Evolutionary conservation across 2,888 invertebrate genomes (phyloP).

Genomic region (Pseudanteris insignis): DNA sequence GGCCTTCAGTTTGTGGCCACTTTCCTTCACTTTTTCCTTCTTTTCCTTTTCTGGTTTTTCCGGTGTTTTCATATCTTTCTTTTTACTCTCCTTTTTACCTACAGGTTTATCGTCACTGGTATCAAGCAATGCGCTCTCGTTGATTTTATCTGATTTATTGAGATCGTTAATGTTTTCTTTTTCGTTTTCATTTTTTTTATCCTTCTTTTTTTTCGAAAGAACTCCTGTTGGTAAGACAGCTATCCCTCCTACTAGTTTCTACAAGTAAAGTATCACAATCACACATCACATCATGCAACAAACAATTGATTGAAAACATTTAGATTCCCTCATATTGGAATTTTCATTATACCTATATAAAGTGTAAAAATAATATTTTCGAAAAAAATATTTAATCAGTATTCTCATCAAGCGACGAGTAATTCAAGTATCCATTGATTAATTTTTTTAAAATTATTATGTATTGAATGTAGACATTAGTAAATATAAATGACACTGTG

Average conservation of each 20-base stretch:
- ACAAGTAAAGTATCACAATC: constrained; percentile 65
- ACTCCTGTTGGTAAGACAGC: constrained; percentile 81
- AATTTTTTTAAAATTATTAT: too few species aligned
- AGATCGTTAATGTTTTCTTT: constrained; percentile 68
- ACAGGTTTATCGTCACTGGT: constrained; percentile 57
- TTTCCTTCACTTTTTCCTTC: constrained; percentile 69
- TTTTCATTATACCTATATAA: constrained; percentile 10
- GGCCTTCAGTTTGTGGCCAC: constrained; percentile 35
- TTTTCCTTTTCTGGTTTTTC: constrained; percentile 67
- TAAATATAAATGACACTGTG: constrained; percentile 19
- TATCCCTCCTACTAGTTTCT: constrained; percentile 87
- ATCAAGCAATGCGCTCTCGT: constrained; percentile 57
- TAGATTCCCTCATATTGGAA: constrained; percentile 30
- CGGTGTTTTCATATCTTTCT: constrained; percentile 59
- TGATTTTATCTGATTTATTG: constrained; percentile 63
- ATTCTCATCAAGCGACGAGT: too few species aligned
- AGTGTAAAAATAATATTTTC: too few species aligned
- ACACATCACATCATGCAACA: constrained; percentile 61
- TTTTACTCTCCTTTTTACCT: constrained; percentile 64
- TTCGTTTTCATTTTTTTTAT: constrained; percentile 71
- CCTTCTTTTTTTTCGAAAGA: constrained; percentile 70
- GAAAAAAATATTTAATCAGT: too few species aligned
- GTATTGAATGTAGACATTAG: constrained; percentile 6
- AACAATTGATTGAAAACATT: constrained; percentile 45
- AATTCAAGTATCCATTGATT: too few species aligned